Evolutionary conservation across 2,888 invertebrate species (phyloP), one percentile per base, ranked within the genome.

Genomic region (Pteria penguin): DNA sequence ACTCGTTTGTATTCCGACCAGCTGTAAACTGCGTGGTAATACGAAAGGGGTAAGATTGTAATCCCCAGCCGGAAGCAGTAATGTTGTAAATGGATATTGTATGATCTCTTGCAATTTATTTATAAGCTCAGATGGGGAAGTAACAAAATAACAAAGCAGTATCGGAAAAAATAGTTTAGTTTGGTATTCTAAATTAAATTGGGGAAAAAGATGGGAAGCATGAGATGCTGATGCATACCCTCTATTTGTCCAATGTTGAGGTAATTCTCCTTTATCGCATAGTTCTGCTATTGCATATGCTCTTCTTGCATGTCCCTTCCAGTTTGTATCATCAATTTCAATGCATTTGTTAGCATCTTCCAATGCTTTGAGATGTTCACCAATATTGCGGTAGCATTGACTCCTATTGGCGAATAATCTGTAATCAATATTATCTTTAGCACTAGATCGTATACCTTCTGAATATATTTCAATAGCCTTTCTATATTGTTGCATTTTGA

Each of bases 81-180:
- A 31, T 18, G 79, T 76, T 55, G 72, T 72, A 36, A 33, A 68
- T 1, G 68, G 66, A 18, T 45, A 33, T n/a, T 72, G 32, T 3
- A 27, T 8, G 22, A 72, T 0, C 11, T 75, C 55, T n/a, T 18
- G 4, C 5, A 76, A 60, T 33, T 52, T 67, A 1, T 33, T 4
- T 2, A 8, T 26, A 31, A 80, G 57, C 22, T 65, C n/a, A 14
- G 52, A 8, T 45, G 55, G 18, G 11, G 62, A 36, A 11, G 62
- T 54, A 8, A 80, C 36, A 8, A 75, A 2, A 26, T 61, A 61
- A 45, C 45, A 76, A 8, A 33, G n/a, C 11, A 76, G 27, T 11
- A 80, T 22, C 4, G 79, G 79, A 29, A 76, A 80, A n/a, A 65
- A 14, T 1, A 79, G 62, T 67, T 76, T 76, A 72, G 76, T 76